Conservation (phyloP, 30 jellyfish, hydroid and myxozoan species). For the Hydractinia symbiolongicarpus region DNA sequence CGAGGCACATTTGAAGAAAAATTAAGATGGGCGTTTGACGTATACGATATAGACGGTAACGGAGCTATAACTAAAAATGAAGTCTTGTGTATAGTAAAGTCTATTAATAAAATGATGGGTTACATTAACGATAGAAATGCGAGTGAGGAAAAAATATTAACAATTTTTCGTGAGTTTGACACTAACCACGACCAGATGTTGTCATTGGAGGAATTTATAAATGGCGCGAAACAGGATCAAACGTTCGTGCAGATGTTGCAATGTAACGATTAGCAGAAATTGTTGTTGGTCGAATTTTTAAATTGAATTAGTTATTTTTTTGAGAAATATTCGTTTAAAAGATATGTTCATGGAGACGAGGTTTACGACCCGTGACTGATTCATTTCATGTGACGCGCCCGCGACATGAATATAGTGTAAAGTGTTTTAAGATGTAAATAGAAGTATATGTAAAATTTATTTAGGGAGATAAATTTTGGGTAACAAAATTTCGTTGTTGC, state of each 20-base stretch:
- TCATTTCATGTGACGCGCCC: too few species aligned
- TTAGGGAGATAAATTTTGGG: too few species aligned
- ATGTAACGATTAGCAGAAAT: conserved; percentile 13
- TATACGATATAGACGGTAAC: conserved; percentile 86
- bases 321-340: too few species aligned
- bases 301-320: too few species aligned
- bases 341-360: too few species aligned
- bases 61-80: conserved; percentile 72
- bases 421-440: too few species aligned
- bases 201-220: conserved; percentile 82
- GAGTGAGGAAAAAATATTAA: conserved; percentile 51
- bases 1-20: conserved; percentile 79
- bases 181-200: conserved; percentile 62
- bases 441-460: too few species aligned
- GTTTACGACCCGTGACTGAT: too few species aligned
- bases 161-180: conserved; percentile 59
- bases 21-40: conserved; percentile 83
- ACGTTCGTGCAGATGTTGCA: conserved; percentile 81
- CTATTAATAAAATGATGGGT: conserved; percentile 83
- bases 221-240: conserved; percentile 80
- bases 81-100: conserved; percentile 56
- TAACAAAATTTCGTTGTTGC: too few species aligned
- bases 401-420: too few species aligned
- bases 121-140: conserved; percentile 60
- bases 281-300: too few species aligned